Evolutionary conservation across 2,888 invertebrate genomes (phyloP).

Genomic region (Nemotelus nigrinus): DNA sequence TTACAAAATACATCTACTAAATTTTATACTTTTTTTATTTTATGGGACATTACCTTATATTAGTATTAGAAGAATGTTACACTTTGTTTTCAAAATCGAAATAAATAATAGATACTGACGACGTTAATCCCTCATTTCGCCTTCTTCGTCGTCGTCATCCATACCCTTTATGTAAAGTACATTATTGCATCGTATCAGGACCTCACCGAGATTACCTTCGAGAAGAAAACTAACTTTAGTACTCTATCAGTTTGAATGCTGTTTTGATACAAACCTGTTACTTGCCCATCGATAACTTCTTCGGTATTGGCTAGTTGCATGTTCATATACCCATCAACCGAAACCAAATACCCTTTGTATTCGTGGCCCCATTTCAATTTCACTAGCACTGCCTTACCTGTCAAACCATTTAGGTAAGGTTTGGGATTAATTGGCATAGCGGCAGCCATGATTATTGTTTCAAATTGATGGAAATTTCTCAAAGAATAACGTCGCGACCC

Average conservation of each 20-base stretch:
- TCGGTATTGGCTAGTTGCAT: conserved; percentile 97
- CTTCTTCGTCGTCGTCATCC: conserved; percentile 97
- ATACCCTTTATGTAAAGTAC: conserved; percentile 93
- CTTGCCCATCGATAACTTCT: conserved; percentile 92
- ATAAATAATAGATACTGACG: background rate
- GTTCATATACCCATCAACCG: conserved; percentile 99
- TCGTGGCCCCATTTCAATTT: conserved; percentile 99
- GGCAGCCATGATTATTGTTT: conserved; percentile 66
- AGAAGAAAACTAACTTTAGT: conserved; percentile 19
- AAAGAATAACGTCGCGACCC: too few species aligned
- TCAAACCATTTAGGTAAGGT: conserved; percentile 97
- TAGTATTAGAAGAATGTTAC: too few species aligned
- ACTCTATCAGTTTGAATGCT: background rate
- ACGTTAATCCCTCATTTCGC: conserved; percentile 77
- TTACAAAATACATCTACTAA: too few species aligned
- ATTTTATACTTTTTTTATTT: too few species aligned
- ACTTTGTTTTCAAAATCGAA: too few species aligned
- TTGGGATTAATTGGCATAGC: conserved; percentile 98
- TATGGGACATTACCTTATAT: too few species aligned
- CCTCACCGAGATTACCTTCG: conserved; percentile 90
- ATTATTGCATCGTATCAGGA: conserved; percentile 96
- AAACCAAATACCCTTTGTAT: conserved; percentile 97
- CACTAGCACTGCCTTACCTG: conserved; percentile 97
- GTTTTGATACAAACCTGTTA: conserved; percentile 74
- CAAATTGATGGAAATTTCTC: background rate